A percentile compares a stretch with the other conserved stretches of the same genome.
phyloP scores from a whole-genome alignment of 2,113 vertebrate genomes.

The Cephalopterus ornatus region DNA sequence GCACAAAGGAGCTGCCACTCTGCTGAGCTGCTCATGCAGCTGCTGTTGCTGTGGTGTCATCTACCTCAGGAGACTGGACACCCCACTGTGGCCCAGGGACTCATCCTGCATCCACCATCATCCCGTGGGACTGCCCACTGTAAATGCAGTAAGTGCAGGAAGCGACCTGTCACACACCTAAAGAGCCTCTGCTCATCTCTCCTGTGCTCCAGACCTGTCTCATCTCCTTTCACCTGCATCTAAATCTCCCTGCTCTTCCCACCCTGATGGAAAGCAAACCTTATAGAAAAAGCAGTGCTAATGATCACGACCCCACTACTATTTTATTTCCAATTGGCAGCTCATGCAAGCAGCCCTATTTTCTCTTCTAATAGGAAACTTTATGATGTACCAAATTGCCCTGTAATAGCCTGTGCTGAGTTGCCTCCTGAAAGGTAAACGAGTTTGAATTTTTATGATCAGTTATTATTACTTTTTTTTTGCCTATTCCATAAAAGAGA shows the following conservation, averaged over 20 bases:
- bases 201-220: background rate
- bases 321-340: constrained; percentile 64
- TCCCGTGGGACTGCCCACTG: background rate
- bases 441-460: constrained; percentile 47
- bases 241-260: background rate
- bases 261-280: background rate
- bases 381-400: constrained; percentile 61
- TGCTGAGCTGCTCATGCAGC: background rate
- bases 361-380: constrained; percentile 56
- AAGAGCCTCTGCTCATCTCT: background rate
- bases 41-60: background rate
- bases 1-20: background rate
- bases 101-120: background rate
- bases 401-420: constrained; percentile 26
- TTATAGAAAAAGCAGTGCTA: constrained; percentile 9
- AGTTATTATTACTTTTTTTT: constrained; percentile 1
- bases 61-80: background rate
- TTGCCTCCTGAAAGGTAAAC: constrained; percentile 61
- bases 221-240: background rate
- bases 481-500: background rate
- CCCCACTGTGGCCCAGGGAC: background rate
- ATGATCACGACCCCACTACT: background rate
- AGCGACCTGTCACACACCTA: background rate
- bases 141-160: background rate
- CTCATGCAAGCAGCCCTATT: constrained; percentile 39